A percentile compares a stretch with the other conserved stretches of the same genome.
Evolutionary conservation across 2,797 vertebrate species (phyloP).

Genomic region (Spinibarbus caldwelli): DNA sequence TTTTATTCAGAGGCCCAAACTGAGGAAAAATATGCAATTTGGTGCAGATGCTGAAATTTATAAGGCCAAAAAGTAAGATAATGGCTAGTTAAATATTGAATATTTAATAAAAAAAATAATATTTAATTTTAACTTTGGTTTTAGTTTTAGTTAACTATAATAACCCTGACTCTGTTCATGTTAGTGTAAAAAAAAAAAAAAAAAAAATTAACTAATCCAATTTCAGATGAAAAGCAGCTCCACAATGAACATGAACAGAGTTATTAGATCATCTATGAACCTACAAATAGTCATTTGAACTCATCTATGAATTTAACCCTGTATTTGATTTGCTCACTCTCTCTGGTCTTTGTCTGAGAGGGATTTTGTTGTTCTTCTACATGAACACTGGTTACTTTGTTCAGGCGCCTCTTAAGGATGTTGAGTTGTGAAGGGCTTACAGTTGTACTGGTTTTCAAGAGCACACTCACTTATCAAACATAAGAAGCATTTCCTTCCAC

Average conservation of each 20-base stretch:
- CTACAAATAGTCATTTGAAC: background rate
- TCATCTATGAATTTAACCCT: background rate
- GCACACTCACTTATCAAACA: conserved; percentile 12
- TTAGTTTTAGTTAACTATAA: background rate
- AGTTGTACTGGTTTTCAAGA: conserved; percentile 4
- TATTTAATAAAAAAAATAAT: background rate
- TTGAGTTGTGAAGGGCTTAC: background rate
- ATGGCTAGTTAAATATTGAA: background rate
- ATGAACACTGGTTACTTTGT: conserved; percentile 14
- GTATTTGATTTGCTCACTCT: background rate
- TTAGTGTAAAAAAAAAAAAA: too few species aligned
- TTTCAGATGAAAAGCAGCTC: background rate
- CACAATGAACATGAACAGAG: background rate
- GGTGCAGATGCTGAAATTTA: background rate
- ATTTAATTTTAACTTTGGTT: background rate
- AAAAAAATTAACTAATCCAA: too few species aligned
- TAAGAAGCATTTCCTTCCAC: conserved; percentile 20
- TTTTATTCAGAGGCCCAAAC: too few species aligned
- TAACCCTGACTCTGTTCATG: background rate
- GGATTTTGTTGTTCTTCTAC: conserved; percentile 5
- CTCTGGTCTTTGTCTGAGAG: background rate
- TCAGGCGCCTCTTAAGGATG: background rate
- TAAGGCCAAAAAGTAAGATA: background rate
- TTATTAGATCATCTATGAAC: background rate
- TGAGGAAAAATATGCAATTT: background rate